phyloP scores from a whole-genome alignment of 1,140 invertebrate genomes.

The Tribolium madens region DNA sequence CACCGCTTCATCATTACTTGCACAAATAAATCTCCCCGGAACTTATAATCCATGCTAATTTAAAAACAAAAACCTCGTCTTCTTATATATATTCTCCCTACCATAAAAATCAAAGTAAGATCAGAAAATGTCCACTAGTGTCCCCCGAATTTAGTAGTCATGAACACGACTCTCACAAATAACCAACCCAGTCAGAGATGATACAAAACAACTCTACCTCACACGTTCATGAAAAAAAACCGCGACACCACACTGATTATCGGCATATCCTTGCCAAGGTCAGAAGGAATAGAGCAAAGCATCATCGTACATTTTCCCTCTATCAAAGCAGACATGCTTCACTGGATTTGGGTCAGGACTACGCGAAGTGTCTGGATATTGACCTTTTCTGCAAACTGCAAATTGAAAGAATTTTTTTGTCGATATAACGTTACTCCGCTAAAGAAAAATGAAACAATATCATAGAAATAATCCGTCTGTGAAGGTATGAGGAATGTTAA shows the following conservation, averaged over 20 bases:
- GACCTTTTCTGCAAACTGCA: conserved; percentile 25
- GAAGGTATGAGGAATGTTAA: conserved; percentile 12
- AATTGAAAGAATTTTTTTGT: conserved; percentile 29
- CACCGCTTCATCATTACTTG: conserved; percentile 40
- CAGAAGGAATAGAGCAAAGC: conserved; percentile 17
- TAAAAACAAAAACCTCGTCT: conserved; percentile 34
- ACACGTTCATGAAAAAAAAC: background rate
- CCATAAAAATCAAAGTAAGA: too few species aligned
- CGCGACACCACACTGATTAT: conserved; percentile 1
- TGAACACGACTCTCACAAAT: conserved; percentile 15
- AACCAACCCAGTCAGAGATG: background rate
- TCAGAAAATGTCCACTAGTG: too few species aligned
- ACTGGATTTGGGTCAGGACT: conserved; percentile 41
- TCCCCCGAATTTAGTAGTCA: conserved; percentile 15
- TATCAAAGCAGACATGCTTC: conserved; percentile 32
- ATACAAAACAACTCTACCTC: conserved; percentile 13
- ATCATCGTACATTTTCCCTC: conserved; percentile 20
- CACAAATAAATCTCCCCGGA: conserved; percentile 42
- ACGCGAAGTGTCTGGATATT: conserved; percentile 42
- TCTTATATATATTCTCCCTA: background rate
- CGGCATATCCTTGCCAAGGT: conserved; percentile 25
- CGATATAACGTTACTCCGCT: conserved; percentile 1
- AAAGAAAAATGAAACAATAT: conserved; percentile 11
- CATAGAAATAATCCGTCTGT: conserved; percentile 10
- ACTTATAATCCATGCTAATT: conserved; percentile 20